These are phyloP conservation scores for Cecidostiba fungosa DNA, from an alignment of 2,888 invertebrate species.

Conservation along the genomic window DNA sequence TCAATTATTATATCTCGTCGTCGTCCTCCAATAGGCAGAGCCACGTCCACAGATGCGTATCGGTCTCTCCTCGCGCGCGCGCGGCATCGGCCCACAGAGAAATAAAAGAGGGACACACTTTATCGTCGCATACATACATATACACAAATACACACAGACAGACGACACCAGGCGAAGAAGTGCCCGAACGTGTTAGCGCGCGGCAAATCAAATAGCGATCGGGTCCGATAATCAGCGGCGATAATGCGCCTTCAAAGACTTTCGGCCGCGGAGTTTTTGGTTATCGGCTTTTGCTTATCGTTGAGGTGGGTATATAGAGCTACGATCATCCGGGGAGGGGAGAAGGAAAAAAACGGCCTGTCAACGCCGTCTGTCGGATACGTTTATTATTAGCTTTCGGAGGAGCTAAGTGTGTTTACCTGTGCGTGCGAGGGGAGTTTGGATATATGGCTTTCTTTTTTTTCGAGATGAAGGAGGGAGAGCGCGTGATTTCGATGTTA, in stretches of 20 bases:
- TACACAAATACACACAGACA: neutral
- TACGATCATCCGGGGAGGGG: neutral
- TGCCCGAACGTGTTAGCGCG: constrained; percentile 39
- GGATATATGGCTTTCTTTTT: neutral
- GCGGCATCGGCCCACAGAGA: neutral
- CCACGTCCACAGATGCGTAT: constrained; percentile 48
- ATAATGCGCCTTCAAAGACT: constrained; percentile 56
- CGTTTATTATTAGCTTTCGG: constrained; percentile 42
- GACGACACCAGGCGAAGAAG: neutral
- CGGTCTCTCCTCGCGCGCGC: neutral
- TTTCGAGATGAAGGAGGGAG: neutral
- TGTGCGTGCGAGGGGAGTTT: neutral
- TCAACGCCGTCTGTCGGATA: constrained; percentile 31
- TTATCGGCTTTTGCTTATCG: constrained; percentile 50
- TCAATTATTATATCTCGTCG: constrained; percentile 45
- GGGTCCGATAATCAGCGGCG: constrained; percentile 53
- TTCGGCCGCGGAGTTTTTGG: constrained; percentile 31
- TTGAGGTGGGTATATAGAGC: constrained; percentile 2
- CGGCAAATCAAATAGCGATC: constrained; percentile 62
- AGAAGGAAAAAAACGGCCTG: constrained; percentile 9
- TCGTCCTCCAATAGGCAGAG: neutral
- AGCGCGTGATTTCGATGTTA: neutral
- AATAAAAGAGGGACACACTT: constrained; percentile 1
- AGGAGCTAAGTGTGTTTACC: constrained; percentile 9
- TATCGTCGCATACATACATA: neutral